Conservation (phyloP, 2,888 invertebrate genomes). For the Tricholauxania praeusta region DNA sequence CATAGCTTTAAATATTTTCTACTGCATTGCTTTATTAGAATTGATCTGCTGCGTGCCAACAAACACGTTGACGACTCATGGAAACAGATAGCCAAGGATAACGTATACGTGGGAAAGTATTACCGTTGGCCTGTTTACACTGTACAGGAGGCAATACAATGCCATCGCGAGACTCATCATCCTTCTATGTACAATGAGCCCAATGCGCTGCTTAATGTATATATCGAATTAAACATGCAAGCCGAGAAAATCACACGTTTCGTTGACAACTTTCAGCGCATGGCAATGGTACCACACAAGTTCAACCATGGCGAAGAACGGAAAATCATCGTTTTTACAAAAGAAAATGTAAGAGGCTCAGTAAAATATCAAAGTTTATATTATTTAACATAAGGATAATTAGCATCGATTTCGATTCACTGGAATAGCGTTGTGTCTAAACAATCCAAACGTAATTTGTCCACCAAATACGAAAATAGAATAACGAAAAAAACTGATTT, state of each 20-base stretch:
- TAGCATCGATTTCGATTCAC: background rate
- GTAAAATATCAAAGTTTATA: too few species aligned
- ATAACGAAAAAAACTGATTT: too few species aligned
- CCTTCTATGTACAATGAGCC: slow-evolving; percentile 85
- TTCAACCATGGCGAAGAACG: slow-evolving; percentile 79
- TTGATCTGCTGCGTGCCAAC: slow-evolving; percentile 67
- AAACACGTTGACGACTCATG: slow-evolving; percentile 74
- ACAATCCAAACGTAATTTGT: too few species aligned
- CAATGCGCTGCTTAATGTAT: slow-evolving; percentile 76
- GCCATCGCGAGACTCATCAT: slow-evolving; percentile 85
- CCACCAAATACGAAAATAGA: too few species aligned
- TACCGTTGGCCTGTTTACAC: slow-evolving; percentile 75
- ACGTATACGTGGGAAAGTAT: slow-evolving; percentile 74
- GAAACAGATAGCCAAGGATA: slow-evolving; percentile 72
- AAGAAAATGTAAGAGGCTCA: slow-evolving; percentile 69
- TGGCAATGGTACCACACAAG: slow-evolving; percentile 76
- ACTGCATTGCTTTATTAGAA: slow-evolving; percentile 55
- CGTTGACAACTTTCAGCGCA: slow-evolving; percentile 77
- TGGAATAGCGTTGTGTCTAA: background rate
- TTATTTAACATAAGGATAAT: background rate
- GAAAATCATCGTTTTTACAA: slow-evolving; percentile 80
- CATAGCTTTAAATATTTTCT: too few species aligned
- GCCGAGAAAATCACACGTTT: slow-evolving; percentile 71
- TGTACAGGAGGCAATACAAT: slow-evolving; percentile 80
- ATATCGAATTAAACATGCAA: slow-evolving; percentile 85